A percentile compares a stretch with the other conserved stretches of the same genome.
Evolutionary conservation across 2,797 vertebrate species (phyloP).

Genomic region (Peromyscus aztecus): DNA sequence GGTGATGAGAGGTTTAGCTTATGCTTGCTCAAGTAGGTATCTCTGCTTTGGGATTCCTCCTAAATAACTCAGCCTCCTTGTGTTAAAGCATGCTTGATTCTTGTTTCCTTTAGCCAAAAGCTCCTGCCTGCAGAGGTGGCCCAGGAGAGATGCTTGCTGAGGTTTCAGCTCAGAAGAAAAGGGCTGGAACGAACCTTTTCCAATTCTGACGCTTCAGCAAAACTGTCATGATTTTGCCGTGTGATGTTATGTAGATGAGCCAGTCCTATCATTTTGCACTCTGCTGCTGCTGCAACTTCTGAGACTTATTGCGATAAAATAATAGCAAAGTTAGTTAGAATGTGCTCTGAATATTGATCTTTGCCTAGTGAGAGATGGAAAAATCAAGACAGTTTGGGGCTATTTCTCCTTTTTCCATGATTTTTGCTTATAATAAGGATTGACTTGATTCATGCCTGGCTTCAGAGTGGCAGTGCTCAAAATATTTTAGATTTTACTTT

Average conservation of each 20-base stretch:
- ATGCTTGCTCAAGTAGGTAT: neutral
- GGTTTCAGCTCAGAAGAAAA: neutral
- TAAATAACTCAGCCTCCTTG: neutral
- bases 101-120: neutral
- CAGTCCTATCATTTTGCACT: neutral
- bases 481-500: slow-evolving; percentile 33
- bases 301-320: neutral
- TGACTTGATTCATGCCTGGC: slow-evolving; percentile 29
- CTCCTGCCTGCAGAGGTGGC: neutral
- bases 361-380: neutral
- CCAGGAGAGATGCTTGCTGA: neutral
- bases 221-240: neutral
- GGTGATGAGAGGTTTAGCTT: neutral
- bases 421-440: neutral
- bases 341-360: neutral
- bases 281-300: neutral
- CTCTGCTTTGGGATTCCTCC: slow-evolving; percentile 9
- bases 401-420: neutral
- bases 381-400: slow-evolving; percentile 15
- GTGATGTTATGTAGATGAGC: neutral
- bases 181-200: neutral
- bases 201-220: neutral
- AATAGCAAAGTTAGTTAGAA: slow-evolving; percentile 18
- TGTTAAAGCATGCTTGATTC: neutral
- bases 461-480: slow-evolving; percentile 38